Evolutionary conservation across 2,797 vertebrate genomes (phyloP).

Genomic region (Gymnodraco acuticeps): DNA sequence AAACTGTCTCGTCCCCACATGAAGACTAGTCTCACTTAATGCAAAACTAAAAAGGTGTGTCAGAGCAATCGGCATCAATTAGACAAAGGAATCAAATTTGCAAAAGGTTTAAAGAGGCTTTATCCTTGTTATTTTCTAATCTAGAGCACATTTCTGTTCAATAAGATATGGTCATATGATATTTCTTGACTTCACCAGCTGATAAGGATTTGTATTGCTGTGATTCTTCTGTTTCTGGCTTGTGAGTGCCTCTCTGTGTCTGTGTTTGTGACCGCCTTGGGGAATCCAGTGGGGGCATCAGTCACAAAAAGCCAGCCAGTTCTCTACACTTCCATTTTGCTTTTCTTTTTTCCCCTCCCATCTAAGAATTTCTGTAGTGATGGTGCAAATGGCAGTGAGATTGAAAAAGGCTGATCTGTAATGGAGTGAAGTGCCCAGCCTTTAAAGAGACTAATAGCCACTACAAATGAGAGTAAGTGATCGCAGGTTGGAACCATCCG

Average conservation of each 20-base stretch:
- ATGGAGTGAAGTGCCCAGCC: slow-evolving; percentile 35
- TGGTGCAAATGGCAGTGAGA: slow-evolving; percentile 13
- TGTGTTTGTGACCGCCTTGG: slow-evolving; percentile 20
- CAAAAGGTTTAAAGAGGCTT: background rate
- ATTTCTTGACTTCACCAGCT: background rate
- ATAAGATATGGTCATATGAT: background rate
- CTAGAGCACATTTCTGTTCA: background rate
- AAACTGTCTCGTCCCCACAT: background rate
- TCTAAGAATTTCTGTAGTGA: slow-evolving; percentile 11
- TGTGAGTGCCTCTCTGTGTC: background rate
- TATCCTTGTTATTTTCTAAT: background rate
- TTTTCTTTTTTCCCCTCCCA: slow-evolving; percentile 24
- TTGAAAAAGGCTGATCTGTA: slow-evolving; percentile 37
- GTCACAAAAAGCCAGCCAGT: slow-evolving; percentile 8
- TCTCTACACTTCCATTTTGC: slow-evolving; percentile 20
- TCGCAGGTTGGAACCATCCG: background rate
- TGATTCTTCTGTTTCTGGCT: slow-evolving; percentile 1
- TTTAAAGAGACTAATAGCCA: slow-evolving; percentile 35
- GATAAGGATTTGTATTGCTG: slow-evolving; percentile 4
- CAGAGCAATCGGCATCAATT: too few species aligned
- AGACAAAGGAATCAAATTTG: too few species aligned
- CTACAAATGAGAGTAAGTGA: slow-evolving; percentile 15
- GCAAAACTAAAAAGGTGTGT: too few species aligned
- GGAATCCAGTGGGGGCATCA: slow-evolving; percentile 9
- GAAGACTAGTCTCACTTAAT: too few species aligned